Evolutionary conservation across 2,113 vertebrate genomes (phyloP).

Genomic region (Hystrix brachyura): DNA sequence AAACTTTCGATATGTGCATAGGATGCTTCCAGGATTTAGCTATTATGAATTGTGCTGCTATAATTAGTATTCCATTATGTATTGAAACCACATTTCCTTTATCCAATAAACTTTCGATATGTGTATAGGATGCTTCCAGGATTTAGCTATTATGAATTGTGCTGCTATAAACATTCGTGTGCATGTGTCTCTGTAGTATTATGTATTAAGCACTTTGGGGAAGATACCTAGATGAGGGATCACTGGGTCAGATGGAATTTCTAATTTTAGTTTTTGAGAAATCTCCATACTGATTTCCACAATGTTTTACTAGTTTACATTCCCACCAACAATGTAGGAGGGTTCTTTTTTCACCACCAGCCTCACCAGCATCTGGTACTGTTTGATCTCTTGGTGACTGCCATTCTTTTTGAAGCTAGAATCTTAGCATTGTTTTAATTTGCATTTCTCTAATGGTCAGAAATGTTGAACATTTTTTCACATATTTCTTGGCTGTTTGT

Average conservation of each 20-base stretch:
- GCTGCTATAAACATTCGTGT: neutral
- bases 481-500: neutral
- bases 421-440: neutral
- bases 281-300: neutral
- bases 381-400: neutral
- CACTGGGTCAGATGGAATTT: neutral
- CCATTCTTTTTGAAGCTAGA: neutral
- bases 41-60: neutral
- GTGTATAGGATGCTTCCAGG: neutral
- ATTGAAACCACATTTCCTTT: neutral
- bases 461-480: neutral
- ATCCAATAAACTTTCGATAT: neutral
- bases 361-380: neutral
- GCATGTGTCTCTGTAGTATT: neutral
- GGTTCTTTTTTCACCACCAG: neutral
- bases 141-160: neutral
- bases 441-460: neutral
- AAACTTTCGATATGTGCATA: neutral
- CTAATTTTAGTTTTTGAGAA: neutral
- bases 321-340: neutral
- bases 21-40: neutral
- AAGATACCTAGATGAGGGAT: neutral
- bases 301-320: neutral
- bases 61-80: neutral
- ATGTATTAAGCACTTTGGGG: neutral